Conservation (phyloP, 2,797 vertebrate species). For the Sebastes hubbsi region DNA sequence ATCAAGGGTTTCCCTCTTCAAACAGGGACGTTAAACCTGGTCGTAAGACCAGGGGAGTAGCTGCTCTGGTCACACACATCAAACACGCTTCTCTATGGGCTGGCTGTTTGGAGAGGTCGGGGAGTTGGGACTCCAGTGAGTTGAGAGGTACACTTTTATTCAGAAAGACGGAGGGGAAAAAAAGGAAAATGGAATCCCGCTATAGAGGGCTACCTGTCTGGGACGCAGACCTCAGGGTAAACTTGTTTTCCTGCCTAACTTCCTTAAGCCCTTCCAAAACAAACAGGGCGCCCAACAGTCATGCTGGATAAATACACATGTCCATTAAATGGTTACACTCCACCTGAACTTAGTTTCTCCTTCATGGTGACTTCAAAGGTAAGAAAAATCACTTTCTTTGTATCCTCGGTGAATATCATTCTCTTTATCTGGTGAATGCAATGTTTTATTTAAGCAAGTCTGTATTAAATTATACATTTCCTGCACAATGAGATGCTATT, state of each 20-base stretch:
- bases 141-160: slow-evolving; percentile 66
- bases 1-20: slow-evolving; percentile 82
- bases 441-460: neutral
- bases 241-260: slow-evolving; percentile 83
- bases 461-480: neutral
- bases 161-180: slow-evolving; percentile 50
- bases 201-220: slow-evolving; percentile 81
- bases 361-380: slow-evolving; percentile 63
- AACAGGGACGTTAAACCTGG: slow-evolving; percentile 57
- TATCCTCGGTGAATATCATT: slow-evolving; percentile 20
- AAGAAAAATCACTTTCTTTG: slow-evolving; percentile 53
- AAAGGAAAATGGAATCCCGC: slow-evolving; percentile 59
- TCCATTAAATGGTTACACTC: slow-evolving; percentile 75
- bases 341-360: slow-evolving; percentile 69
- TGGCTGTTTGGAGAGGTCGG: slow-evolving; percentile 70
- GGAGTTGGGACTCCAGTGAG: slow-evolving; percentile 56
- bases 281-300: slow-evolving; percentile 80
- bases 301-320: slow-evolving; percentile 79
- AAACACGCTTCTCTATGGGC: slow-evolving; percentile 73
- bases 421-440: slow-evolving; percentile 23
- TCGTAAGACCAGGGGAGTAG: slow-evolving; percentile 61
- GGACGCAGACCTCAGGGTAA: slow-evolving; percentile 77
- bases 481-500: neutral
- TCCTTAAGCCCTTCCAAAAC: slow-evolving; percentile 83
- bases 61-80: slow-evolving; percentile 72